Evolutionary conservation across 2,888 invertebrate genomes (phyloP).

Genomic region (Lagria hirta): DNA sequence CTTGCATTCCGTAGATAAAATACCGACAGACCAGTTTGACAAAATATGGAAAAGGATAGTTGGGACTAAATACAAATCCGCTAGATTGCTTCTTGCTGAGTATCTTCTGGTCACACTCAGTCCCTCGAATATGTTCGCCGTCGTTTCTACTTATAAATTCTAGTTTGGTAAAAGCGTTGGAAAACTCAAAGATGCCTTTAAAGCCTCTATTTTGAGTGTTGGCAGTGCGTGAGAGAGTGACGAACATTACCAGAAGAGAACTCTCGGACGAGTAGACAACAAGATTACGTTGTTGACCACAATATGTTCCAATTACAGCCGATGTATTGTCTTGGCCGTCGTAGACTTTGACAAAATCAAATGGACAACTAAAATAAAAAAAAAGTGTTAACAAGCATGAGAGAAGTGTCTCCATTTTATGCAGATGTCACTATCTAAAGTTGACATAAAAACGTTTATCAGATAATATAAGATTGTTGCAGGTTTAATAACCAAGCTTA

Average conservation of each 20-base stretch:
- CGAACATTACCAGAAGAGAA: slow-evolving; percentile 87
- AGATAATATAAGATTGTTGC: too few relatives aligned
- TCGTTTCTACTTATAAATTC: slow-evolving; percentile 92
- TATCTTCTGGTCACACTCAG: slow-evolving; percentile 98
- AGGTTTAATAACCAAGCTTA: too few relatives aligned
- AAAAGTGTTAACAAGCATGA: slow-evolving; percentile 1
- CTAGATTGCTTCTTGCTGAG: slow-evolving; percentile 90
- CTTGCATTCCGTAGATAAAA: slow-evolving; percentile 98
- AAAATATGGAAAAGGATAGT: slow-evolving; percentile 94
- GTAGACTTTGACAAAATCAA: slow-evolving; percentile 96
- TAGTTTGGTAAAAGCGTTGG: slow-evolving; percentile 97
- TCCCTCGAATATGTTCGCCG: slow-evolving; percentile 93
- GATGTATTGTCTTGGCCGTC: slow-evolving; percentile 90
- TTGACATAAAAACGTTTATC: neutral
- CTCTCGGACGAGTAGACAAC: slow-evolving; percentile 94
- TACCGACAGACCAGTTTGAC: slow-evolving; percentile 96
- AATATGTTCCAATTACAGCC: slow-evolving; percentile 93
- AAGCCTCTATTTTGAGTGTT: slow-evolving; percentile 97
- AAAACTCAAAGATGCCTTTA: slow-evolving; percentile 98
- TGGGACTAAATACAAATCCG: slow-evolving; percentile 93
- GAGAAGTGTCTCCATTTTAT: neutral
- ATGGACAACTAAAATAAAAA: slow-evolving; percentile 81
- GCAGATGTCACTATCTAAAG: neutral
- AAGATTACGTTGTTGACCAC: slow-evolving; percentile 94
- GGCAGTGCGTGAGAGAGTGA: slow-evolving; percentile 85